Percentiles rank a stretch among this genome's conserved stretches.
Conservation (phyloP, 30 jellyfish, hydroid and myxozoan species). For the Aurelia sp. region DNA sequence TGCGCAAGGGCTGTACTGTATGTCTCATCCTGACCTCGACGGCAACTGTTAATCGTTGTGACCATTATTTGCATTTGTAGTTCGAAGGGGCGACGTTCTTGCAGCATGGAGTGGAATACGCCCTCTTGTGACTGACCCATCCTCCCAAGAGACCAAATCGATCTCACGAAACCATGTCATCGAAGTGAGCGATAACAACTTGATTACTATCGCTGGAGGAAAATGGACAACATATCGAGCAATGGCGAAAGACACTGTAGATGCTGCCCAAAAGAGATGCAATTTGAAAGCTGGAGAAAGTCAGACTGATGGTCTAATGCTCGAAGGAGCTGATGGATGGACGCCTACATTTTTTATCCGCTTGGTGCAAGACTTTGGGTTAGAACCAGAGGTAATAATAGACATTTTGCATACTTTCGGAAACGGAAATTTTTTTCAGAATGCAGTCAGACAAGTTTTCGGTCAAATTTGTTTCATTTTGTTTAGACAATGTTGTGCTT, state of each 20-base stretch:
- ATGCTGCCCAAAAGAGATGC: slow-evolving; percentile 67
- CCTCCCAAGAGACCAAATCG: slow-evolving; percentile 89
- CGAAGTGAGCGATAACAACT: slow-evolving; percentile 73
- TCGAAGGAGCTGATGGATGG: slow-evolving; percentile 98
- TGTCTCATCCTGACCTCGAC: too few relatives aligned
- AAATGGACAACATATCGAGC: slow-evolving; percentile 99
- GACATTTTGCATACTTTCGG: too few relatives aligned
- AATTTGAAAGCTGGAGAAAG: slow-evolving; percentile 41
- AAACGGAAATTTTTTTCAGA: too few relatives aligned
- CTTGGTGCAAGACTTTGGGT: slow-evolving; percentile 87
- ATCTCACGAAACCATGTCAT: slow-evolving; percentile 93
- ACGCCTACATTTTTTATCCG: slow-evolving; percentile 77
- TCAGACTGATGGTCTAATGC: slow-evolving; percentile 71
- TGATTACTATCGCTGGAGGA: slow-evolving; percentile 98
- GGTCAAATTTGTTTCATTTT: too few relatives aligned
- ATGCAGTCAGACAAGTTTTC: too few relatives aligned
- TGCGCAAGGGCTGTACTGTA: too few relatives aligned
- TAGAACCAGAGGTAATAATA: slow-evolving; percentile 85
- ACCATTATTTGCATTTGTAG: slow-evolving; percentile 38
- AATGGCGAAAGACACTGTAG: slow-evolving; percentile 97
- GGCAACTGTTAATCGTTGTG: too few relatives aligned
- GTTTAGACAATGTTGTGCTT: too few relatives aligned
- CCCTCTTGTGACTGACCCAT: slow-evolving; percentile 94
- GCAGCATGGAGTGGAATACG: slow-evolving; percentile 99
- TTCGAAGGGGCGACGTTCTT: slow-evolving; percentile 88